A percentile compares a stretch with the other conserved stretches of the same genome.
Evolutionary conservation across 2,888 invertebrate species (phyloP).

Genomic region (Hanleya hanleyi): DNA sequence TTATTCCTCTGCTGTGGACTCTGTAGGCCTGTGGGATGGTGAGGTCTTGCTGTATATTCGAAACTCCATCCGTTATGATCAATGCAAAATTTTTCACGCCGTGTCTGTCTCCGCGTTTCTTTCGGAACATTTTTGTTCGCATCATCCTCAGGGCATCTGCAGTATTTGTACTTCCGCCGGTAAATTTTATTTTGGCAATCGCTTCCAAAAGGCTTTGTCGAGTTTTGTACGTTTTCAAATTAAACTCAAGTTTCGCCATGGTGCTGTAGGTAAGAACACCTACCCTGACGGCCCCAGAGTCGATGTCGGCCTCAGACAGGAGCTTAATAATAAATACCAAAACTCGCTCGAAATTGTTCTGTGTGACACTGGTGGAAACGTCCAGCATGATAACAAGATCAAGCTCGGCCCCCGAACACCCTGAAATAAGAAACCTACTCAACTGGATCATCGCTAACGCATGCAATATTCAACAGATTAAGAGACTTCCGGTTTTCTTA

Average conservation of each 20-base stretch:
- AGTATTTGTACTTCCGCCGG: slow-evolving; percentile 33
- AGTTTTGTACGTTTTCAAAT: background rate
- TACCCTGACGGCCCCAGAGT: background rate
- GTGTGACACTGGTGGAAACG: background rate
- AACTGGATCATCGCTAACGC: background rate
- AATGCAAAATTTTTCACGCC: slow-evolving; percentile 31
- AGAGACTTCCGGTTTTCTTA: no score
- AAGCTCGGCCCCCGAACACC: background rate
- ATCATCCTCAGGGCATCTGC: slow-evolving; percentile 33
- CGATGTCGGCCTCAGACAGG: background rate
- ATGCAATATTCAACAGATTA: no score
- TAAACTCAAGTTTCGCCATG: background rate
- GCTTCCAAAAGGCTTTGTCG: background rate
- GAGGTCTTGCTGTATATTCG: slow-evolving; percentile 60
- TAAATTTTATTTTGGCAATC: background rate
- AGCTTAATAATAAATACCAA: background rate
- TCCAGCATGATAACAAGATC: background rate
- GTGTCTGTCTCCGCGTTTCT: slow-evolving; percentile 35
- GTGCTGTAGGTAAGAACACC: background rate
- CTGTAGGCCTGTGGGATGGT: slow-evolving; percentile 56
- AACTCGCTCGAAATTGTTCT: background rate
- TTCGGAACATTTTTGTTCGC: slow-evolving; percentile 27
- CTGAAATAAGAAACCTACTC: background rate
- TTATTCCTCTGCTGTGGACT: slow-evolving; percentile 46
- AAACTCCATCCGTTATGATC: slow-evolving; percentile 54